Conservation (phyloP, 1,140 invertebrate genomes). For the Fopius arisanus region DNA sequence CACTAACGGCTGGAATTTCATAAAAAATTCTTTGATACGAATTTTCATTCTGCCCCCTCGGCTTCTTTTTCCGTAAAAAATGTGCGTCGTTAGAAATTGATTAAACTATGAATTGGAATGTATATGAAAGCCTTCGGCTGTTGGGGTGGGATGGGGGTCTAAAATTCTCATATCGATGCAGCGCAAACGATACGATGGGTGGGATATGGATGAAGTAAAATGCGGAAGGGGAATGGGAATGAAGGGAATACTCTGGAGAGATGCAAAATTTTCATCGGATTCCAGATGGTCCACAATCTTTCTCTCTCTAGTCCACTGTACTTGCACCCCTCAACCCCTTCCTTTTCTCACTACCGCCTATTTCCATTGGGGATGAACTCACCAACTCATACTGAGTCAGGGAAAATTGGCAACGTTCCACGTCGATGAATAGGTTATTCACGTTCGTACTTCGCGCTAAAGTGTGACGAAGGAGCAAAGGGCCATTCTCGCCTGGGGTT, state of each 20-base stretch:
- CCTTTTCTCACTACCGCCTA: not conserved
- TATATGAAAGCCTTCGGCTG: conserved; percentile 4
- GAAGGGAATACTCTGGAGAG: conserved; percentile 19
- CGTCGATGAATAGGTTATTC: conserved; percentile 31
- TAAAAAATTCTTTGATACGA: conserved; percentile 7
- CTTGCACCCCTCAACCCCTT: not conserved
- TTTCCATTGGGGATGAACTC: conserved; percentile 11
- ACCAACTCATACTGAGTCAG: not conserved
- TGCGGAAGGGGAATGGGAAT: not conserved
- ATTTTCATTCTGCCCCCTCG: not conserved
- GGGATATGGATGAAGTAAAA: not conserved
- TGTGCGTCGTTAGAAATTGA: conserved; percentile 20
- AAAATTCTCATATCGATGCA: conserved; percentile 31
- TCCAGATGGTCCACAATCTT: conserved; percentile 24
- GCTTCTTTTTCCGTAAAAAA: not conserved
- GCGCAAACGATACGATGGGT: conserved; percentile 7
- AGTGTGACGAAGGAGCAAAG: conserved; percentile 15
- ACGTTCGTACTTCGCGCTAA: conserved; percentile 8
- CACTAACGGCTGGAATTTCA: not conserved
- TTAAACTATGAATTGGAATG: conserved; percentile 18
- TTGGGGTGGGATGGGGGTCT: not conserved
- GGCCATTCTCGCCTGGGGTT: not conserved
- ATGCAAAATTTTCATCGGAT: conserved; percentile 29
- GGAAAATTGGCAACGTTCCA: conserved; percentile 36
- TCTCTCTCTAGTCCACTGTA: not conserved